phyloP scores from a whole-genome alignment of 2,113 vertebrate species.

The Cheilinus undulatus region DNA sequence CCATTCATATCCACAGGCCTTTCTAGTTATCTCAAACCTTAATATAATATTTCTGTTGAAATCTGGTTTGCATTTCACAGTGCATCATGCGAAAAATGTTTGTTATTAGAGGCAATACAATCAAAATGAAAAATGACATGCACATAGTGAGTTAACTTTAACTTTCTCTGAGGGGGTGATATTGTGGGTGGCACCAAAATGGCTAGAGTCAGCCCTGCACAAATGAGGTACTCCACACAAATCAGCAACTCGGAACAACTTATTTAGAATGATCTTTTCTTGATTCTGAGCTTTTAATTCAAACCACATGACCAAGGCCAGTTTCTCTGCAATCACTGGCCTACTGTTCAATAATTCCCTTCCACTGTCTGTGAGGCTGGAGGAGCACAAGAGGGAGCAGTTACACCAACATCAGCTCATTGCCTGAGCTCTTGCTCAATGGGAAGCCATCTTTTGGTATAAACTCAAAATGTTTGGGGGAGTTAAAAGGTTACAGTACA shows the following conservation, averaged over 20 bases:
- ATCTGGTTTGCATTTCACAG: too few relatives aligned
- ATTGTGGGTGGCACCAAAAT: too few relatives aligned
- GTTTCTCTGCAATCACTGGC: background rate
- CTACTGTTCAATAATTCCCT: background rate
- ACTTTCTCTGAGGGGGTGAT: too few relatives aligned
- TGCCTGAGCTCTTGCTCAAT: background rate
- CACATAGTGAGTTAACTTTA: too few relatives aligned
- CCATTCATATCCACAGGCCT: too few relatives aligned
- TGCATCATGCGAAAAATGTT: too few relatives aligned
- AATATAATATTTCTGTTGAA: too few relatives aligned
- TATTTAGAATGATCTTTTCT: background rate
- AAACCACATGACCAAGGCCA: constrained; percentile 8
- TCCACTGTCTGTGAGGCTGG: constrained; percentile 10
- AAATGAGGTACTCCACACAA: background rate
- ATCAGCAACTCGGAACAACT: background rate
- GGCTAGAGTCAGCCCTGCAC: too few relatives aligned
- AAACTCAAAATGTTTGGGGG: background rate
- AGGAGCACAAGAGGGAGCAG: constrained; percentile 59
- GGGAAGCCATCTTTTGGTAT: background rate
- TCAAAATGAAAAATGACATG: too few relatives aligned
- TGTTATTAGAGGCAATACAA: too few relatives aligned
- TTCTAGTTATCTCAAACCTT: too few relatives aligned
- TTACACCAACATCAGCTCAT: constrained; percentile 12
- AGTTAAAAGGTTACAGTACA: background rate
- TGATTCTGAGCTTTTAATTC: constrained; percentile 10